A percentile compares a stretch with the other conserved stretches of the same genome.
phyloP scores from a whole-genome alignment of 2,888 invertebrate species.

The Eupithecia tripunctaria region DNA sequence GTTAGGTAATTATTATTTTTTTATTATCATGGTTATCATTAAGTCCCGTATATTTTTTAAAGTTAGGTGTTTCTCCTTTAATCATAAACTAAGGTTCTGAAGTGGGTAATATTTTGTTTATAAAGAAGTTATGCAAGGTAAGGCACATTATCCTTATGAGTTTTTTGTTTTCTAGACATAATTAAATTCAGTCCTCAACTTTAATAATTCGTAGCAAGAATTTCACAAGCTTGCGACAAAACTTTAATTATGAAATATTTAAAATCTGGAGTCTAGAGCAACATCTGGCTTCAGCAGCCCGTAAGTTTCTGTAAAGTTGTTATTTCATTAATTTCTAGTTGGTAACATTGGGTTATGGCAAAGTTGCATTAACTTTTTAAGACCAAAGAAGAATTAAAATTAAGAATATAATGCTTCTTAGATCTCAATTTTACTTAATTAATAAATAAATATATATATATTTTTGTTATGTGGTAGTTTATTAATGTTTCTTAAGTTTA shows the following conservation, averaged over 20 bases:
- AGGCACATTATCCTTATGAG: neutral
- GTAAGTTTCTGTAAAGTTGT: neutral
- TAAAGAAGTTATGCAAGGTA: neutral
- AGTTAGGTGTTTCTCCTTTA: too few relatives aligned
- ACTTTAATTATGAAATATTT: constrained; percentile 15
- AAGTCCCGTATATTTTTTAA: too few relatives aligned
- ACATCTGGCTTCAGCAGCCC: constrained; percentile 3
- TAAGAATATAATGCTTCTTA: too few relatives aligned
- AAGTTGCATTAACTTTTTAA: neutral
- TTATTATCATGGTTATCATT: too few relatives aligned
- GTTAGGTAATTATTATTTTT: too few relatives aligned
- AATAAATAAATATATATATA: too few relatives aligned
- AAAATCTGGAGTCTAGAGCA: constrained; percentile 1
- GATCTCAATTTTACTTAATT: too few relatives aligned
- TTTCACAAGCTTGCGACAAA: constrained; percentile 1
- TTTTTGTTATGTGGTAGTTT: too few relatives aligned
- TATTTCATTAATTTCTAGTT: constrained; percentile 4
- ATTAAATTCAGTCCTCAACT: constrained; percentile 4
- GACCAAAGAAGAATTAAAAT: neutral
- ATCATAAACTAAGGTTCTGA: too few relatives aligned
- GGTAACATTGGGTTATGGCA: neutral
- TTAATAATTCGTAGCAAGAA: neutral
- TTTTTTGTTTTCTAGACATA: constrained; percentile 5
- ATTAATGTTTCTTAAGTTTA: too few relatives aligned
- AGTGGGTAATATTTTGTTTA: too few relatives aligned